Conservation (phyloP, 2,113 vertebrate species). For the Poeciliopsis retropinna region DNA sequence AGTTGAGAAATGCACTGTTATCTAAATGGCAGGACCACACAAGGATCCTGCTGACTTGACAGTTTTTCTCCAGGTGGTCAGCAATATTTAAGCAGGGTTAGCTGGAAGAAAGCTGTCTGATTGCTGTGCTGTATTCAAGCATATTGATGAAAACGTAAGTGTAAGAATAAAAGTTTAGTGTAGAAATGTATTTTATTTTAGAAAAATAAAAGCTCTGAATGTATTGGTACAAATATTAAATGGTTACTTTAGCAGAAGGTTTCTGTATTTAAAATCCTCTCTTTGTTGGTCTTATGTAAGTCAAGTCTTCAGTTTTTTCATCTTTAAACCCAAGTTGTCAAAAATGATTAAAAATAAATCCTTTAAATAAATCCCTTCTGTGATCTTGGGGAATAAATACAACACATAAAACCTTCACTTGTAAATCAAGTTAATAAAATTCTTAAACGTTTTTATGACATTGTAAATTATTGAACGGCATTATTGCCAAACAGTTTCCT, state of each 20-base stretch:
- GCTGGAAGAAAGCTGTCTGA: background rate
- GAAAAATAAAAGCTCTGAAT: background rate
- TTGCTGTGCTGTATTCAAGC: background rate
- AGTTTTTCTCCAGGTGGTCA: too few species aligned
- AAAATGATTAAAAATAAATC: background rate
- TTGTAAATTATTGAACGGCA: background rate
- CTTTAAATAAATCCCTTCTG: background rate
- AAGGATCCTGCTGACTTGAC: background rate
- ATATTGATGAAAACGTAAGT: background rate
- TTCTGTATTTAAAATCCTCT: background rate
- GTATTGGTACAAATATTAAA: background rate
- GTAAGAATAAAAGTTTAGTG: background rate
- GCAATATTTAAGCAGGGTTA: too few species aligned
- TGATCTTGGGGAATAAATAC: background rate
- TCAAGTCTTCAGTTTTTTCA: background rate
- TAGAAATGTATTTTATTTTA: background rate
- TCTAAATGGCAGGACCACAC: background rate
- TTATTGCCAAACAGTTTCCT: conserved; percentile 10
- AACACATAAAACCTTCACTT: background rate
- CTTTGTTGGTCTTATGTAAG: background rate
- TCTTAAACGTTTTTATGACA: background rate
- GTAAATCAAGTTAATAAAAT: background rate
- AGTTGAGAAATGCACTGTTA: background rate
- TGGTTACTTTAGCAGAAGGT: background rate
- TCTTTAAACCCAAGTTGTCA: background rate